Conservation (phyloP, 2,888 invertebrate species). For the Drosophila hamatofila region DNA sequence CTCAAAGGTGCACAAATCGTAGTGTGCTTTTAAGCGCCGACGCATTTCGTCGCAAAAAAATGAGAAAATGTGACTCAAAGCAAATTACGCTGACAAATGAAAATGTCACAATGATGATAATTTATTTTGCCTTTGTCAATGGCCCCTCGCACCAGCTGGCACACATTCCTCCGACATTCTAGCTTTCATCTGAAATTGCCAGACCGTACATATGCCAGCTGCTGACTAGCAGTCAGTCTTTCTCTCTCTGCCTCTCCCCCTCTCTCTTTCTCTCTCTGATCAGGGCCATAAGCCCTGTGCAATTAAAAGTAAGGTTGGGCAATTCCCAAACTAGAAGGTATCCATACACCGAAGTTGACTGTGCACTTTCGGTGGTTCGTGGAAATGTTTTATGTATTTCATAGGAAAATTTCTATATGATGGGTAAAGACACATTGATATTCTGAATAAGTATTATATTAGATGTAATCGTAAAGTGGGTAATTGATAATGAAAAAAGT, state of each 20-base stretch:
- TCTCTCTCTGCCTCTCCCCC: background rate
- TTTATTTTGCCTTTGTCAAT: constrained; percentile 76
- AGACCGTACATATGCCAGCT: constrained; percentile 26
- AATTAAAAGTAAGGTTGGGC: constrained; percentile 62
- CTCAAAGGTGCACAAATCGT: constrained; percentile 52
- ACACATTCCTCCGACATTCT: constrained; percentile 59
- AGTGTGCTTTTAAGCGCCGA: constrained; percentile 60
- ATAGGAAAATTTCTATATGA: background rate
- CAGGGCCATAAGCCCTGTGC: constrained; percentile 47
- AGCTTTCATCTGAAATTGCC: constrained; percentile 58
- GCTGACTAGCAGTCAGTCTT: constrained; percentile 28
- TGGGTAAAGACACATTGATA: background rate
- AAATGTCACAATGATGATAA: constrained; percentile 78
- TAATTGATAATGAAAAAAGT: background rate
- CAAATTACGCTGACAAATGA: constrained; percentile 78
- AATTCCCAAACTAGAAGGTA: constrained; percentile 25
- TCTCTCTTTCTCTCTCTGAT: constrained; percentile 5
- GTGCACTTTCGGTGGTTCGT: background rate
- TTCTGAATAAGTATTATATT: background rate
- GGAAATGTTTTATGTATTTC: background rate
- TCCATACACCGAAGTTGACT: background rate
- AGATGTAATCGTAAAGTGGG: background rate
- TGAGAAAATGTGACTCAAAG: constrained; percentile 59
- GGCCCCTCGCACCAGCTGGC: constrained; percentile 53
- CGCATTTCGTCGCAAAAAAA: constrained; percentile 40